These are phyloP conservation scores for Riparia riparia DNA, from an alignment of 2,113 vertebrate species.

Conservation along the genomic window DNA sequence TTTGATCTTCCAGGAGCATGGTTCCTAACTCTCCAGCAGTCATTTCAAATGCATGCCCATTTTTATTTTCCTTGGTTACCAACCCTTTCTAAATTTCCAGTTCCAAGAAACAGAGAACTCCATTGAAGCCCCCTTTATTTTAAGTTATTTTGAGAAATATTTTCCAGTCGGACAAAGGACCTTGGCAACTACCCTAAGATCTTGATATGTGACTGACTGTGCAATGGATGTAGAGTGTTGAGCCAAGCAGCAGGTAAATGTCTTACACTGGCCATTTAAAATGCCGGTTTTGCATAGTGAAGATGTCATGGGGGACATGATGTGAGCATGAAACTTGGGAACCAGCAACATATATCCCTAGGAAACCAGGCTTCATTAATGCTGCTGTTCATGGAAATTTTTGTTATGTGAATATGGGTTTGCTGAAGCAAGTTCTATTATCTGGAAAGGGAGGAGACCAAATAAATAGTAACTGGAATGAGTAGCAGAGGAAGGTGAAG, in stretches of 20 bases:
- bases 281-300: not conserved
- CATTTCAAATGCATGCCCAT: not conserved
- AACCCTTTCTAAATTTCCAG: not conserved
- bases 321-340: not conserved
- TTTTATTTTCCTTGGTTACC: not conserved
- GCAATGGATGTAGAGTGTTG: not conserved
- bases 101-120: not conserved
- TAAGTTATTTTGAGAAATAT: not conserved
- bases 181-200: not conserved
- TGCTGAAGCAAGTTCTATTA: not conserved
- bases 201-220: not conserved
- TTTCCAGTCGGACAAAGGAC: not conserved
- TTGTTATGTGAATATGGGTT: not conserved
- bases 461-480: not conserved
- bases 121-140: not conserved
- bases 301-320: rapidly evolving
- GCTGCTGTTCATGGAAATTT: not conserved
- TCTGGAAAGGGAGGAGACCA: not conserved
- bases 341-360: not conserved
- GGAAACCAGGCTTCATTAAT: not conserved
- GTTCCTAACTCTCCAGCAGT: not conserved
- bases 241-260: not conserved
- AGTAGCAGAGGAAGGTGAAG: not conserved
- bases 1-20: not conserved
- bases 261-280: not conserved